phyloP scores from a whole-genome alignment of 1,140 invertebrate species.

The Sitophilus oryzae region DNA sequence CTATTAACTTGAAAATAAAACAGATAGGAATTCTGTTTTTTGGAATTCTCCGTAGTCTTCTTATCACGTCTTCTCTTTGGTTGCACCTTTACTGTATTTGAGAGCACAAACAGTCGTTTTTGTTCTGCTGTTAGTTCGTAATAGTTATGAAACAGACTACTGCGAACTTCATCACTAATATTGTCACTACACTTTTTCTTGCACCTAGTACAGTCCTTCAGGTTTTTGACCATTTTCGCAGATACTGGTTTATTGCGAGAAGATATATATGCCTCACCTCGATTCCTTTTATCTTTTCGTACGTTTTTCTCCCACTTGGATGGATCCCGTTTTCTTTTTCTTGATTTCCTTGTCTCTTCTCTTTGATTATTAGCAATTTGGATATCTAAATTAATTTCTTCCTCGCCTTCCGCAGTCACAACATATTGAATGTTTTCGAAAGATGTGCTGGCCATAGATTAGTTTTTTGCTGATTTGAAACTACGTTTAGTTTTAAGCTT shows the following conservation, averaged over 20 bases:
- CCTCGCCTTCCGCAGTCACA: neutral
- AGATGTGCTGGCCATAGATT: neutral
- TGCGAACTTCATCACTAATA: neutral
- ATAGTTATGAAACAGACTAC: neutral
- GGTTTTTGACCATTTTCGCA: neutral
- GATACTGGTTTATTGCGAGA: neutral
- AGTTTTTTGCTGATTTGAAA: constrained; percentile 2
- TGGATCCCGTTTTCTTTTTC: neutral
- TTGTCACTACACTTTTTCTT: neutral
- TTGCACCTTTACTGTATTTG: no score
- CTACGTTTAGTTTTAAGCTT: no score
- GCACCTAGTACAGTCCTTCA: constrained; percentile 1
- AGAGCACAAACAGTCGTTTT: neutral
- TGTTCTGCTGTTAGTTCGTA: neutral
- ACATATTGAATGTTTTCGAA: neutral
- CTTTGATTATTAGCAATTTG: neutral
- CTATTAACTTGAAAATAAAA: constrained; percentile 2
- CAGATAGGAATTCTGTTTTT: neutral
- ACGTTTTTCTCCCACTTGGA: neutral
- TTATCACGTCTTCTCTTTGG: neutral
- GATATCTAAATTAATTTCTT: neutral
- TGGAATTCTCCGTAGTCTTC: neutral
- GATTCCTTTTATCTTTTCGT: neutral
- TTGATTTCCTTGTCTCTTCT: neutral
- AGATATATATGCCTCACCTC: no score